Evolutionary conservation across 2,797 vertebrate genomes (phyloP), one percentile per base, ranked within the genome.

Genomic region (Eutrigla gurnardus): DNA sequence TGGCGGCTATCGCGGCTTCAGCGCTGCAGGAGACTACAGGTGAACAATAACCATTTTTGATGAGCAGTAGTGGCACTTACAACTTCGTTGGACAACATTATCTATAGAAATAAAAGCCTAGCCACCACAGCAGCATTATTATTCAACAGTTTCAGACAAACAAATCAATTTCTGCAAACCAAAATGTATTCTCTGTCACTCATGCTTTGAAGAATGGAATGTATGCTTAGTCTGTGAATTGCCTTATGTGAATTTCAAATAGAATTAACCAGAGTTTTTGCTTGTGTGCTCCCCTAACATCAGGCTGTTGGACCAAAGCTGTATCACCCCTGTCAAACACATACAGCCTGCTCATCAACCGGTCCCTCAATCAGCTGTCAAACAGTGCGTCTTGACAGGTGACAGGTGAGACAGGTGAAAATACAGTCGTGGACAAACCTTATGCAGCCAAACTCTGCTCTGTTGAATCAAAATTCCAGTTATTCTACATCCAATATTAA

Each of bases 381-480:
- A 77, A 61, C 57, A 36, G 12, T 43, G 39, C 46, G n/a, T 49
- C 7, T 2, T 13, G 9, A 25, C 25, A 25, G 25, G 1, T 25
- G 39, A 68, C 64, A 89, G 87, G 92, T 93, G 35, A 89, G 39
- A 68, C 64, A 88, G 87, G 92, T 93, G 35, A 89, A 45, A 9
- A 42, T 14, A 64, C 42, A 43, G 25, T 25, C 59, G 33, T 39
- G 15, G 25, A 45, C 14, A 64, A 50, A 67, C 17, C 3, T 4
- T 5, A n/a, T 43, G 2, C 8, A 36, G 11, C 13, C 13, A 32
- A 18, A 54, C 3, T 50, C 35, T 1, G 14, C 60, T 35, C 32
- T 47, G 61, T 37, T 37, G 5, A 64, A 14, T 49, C 61, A 2
- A 33, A 62, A 33, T 5, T 4, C 6, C 52, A 0, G 9, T 45